Evolutionary conservation across 2,797 vertebrate species (phyloP).

Genomic region (Sebastes steindachneri): DNA sequence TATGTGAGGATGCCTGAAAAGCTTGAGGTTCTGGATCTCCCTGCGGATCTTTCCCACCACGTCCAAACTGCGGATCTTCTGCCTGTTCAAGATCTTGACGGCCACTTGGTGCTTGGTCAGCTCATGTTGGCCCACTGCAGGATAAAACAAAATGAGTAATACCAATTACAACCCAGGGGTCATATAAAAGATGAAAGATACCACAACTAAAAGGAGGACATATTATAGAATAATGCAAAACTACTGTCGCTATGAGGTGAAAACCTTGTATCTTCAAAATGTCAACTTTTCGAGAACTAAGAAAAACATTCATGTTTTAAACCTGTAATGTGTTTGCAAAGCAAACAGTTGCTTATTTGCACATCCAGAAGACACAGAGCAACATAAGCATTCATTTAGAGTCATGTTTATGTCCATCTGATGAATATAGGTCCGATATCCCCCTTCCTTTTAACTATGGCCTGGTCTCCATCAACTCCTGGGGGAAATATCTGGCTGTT

Average conservation of each 20-base stretch:
- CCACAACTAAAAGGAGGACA: neutral
- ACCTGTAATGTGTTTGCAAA: neutral
- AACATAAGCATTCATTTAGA: neutral
- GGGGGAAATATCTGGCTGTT: no score
- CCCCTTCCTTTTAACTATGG: neutral
- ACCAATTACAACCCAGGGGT: neutral
- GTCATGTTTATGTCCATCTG: neutral
- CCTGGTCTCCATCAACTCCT: neutral
- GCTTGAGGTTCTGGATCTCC: slow-evolving; percentile 99
- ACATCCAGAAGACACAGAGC: neutral
- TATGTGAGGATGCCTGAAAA: slow-evolving; percentile 98
- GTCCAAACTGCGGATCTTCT: slow-evolving; percentile 98
- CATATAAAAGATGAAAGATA: neutral
- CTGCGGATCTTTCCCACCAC: slow-evolving; percentile 98
- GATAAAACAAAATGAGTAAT: slow-evolving; percentile 6
- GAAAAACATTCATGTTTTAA: no score
- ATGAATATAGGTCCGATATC: neutral
- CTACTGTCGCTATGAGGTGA: neutral
- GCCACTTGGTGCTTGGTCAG: slow-evolving; percentile 98
- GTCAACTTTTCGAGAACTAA: no score
- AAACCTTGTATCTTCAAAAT: neutral
- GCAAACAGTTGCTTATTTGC: neutral
- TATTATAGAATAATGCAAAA: neutral
- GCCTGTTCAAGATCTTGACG: slow-evolving; percentile 97
- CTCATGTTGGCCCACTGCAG: slow-evolving; percentile 95